Evolutionary conservation across 35 echinoderm and acorn worm species (phyloP).

Genomic region (Nesometra sesokonis): DNA sequence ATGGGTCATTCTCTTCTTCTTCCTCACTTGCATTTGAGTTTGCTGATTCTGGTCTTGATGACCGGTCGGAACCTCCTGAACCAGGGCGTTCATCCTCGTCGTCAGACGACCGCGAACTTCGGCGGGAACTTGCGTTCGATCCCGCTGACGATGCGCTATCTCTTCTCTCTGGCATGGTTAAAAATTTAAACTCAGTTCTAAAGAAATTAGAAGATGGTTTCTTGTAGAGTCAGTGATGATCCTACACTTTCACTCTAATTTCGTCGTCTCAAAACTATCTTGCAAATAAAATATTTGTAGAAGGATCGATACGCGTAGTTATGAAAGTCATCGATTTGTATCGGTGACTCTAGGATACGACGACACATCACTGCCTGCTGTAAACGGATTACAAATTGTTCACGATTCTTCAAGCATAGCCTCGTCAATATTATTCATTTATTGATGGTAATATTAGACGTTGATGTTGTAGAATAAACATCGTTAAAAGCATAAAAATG

Average conservation of each 20-base stretch:
- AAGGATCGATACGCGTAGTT: not conserved
- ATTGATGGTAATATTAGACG: not conserved
- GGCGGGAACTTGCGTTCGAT: not conserved
- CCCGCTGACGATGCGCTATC: not conserved
- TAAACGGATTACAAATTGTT: not conserved
- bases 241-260: not conserved
- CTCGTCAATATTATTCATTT: not conserved
- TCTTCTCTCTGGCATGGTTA: not conserved
- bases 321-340: not conserved
- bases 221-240: not conserved
- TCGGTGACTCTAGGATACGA: not conserved
- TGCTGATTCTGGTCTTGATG: conserved; percentile 26
- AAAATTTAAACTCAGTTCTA: not conserved
- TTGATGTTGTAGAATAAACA: not conserved
- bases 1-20: conserved; percentile 26
- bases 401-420: not conserved
- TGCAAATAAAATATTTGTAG: not conserved
- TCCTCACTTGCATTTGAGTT: not conserved
- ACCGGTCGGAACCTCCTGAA: conserved; percentile 29
- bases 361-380: not conserved
- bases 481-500: not conserved
- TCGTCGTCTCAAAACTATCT: not conserved
- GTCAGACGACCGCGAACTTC: not conserved
- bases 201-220: not conserved
- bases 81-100: not conserved